Evolutionary conservation across 1,140 invertebrate species (phyloP), one percentile per base, ranked within the genome.

Genomic region (Cataglyphis hispanica): DNA sequence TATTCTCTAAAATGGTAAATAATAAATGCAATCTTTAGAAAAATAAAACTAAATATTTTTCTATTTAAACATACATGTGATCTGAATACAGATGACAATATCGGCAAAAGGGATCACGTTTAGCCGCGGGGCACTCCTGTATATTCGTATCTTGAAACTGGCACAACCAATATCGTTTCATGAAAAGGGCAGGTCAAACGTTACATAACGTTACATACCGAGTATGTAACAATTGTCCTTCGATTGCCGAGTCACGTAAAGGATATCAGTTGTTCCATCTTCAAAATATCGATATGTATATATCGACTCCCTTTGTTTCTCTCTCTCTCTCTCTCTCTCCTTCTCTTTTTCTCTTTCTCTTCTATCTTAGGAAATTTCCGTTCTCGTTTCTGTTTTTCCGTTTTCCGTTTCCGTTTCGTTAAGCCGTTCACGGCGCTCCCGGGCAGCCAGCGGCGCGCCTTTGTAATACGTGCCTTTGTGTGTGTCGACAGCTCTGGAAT

Each of bases 401-500:
- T 90, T 89, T 89, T 88, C 88, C 88, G 85, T 89, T 90, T 87
- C 88, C 88, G 89, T 90, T 90, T 83, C 43, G 85, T 90, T 90
- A 90, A 90, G 64, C 81, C 80, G 85, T 87, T 83, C 88, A 87
- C 85, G 88, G 69, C 43, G 25, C 53, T 50, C 34, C 70, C 72
- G 80, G 72, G 88, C 58, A 69, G 60, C 50, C 72, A 34, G 50
- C 43, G 46, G 10, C 63, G 53, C n/a, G 56, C 56, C 50, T 66
- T 87, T 87, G 74, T 91, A 91, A 87, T 84, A 84, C 34, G 60
- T 60, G 13, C 19, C 43, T 89, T 91, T 75, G 89, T 90, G 89
- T 94, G 94, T 96, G 95, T 95, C 96, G 91, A 93, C 94, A 99
- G 98, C 96, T 99, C 98, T 94, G 98, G 98, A 76, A 99, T 99